Evolutionary conservation across 92 coral and sea anemone genomes (phyloP), one percentile per base, ranked within the genome.

Genomic region (Desmophyllum pertusum): DNA sequence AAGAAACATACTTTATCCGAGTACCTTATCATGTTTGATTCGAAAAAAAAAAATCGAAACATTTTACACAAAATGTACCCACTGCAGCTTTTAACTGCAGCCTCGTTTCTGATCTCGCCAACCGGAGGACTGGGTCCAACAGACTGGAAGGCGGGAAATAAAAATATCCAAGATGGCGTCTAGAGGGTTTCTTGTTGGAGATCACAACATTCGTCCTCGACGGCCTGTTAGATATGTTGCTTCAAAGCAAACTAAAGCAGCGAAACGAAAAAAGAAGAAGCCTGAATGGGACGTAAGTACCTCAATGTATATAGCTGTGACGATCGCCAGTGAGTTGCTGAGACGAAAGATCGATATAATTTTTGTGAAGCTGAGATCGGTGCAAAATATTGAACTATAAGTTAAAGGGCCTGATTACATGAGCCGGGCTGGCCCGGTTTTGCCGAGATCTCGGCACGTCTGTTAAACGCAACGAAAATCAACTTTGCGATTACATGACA

Each of bases 241-340:
- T n/a, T 69, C 78, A 41, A 96, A 89, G 73, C 93, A 90, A 70
- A 61, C 40, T 33, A 91, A 90, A 76, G 33, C 89, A 7, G 13
- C 79, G 1, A 93, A 59, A 71, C 88, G 91, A 46, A 96, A 82
- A 83, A 94, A 96, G 84, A 96, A 94, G 85, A 88, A 90, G 70
- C 98, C 98, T 38, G 98, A 94, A 52, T 96, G 98, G 98, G 98
- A 96, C 69, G 98, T 96, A 73, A 92, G 98, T 86, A 63, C 21
- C 31, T 1, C 35, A 43, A 8, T 5, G 4, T 31, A n/a, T n/a
- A n/a, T 33, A 33, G 6, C 64, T n/a, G 6, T 0, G 19, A 6
- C 4, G 10, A 0, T 73, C 53, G 38, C 23, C 52, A 7, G 8
- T 73, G 39, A 9, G 2, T 10, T 37, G 5, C 6, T 4, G 73